Base-by-base conservation (phyloP, 2,888 invertebrate genomes). In the Agonopterix heracliana region DNA sequence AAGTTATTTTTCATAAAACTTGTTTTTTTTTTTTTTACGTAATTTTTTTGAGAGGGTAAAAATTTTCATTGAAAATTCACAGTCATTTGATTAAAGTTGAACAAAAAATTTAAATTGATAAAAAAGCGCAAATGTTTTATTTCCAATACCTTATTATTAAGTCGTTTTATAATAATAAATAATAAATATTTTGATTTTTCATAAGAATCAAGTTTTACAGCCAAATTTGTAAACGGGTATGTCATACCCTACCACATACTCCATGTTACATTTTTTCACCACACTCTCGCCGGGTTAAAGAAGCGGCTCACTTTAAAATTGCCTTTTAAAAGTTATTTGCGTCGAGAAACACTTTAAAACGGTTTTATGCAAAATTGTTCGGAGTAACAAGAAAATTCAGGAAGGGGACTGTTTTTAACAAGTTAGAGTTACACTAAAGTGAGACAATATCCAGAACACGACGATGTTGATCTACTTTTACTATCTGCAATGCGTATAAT, bases 311-410 rank as follows among this genome's bases (percentile, higher is more conserved):
- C 49, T 68, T 65, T 65, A 64, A 69, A 69, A 71, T 66, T 61
- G 60, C 57, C 59, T 67, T 67, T 67, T 56, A 59, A 63, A 63
- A 66, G 64, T 57, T 57, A 64, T 66, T 68, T 63, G 57, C 58
- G 54, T 51, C 46, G 46, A 56, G 56, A 60, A 57, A 60, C 26
- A 47, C 52, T 62, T 60, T 68, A 55, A 59, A 63, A 63, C 58
- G 52, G 57, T 61, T 69, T 61, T 63, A 62, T 57, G 57, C 58
- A 54, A 61, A 62, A 59, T 57, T 55, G 54, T 38, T 38, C 38
- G 38, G 38, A n/a, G n/a, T n/a, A 38, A 38, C 38, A 38, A 38
- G 38, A 38, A 38, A 38, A 26, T 26, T 26, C 26, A 26, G 26
- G 26, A 26, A 26, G 26, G 26, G 26, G 26, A 26, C 26, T 26